phyloP scores from a whole-genome alignment of 2,113 vertebrate genomes.

The Cyphomyrus plagiostoma region DNA sequence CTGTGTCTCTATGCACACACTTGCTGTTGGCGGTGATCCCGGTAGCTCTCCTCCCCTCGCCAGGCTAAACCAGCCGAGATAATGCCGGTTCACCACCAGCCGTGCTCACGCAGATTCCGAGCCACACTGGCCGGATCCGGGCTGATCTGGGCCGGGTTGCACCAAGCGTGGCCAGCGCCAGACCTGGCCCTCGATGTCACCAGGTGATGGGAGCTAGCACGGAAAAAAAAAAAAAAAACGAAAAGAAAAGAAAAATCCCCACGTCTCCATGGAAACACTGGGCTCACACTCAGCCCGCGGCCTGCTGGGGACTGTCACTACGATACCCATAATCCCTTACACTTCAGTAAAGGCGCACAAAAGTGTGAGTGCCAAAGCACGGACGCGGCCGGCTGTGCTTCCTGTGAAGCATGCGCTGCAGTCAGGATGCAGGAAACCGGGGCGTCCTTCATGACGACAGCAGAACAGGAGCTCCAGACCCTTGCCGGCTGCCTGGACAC shows the following conservation, averaged over 20 bases:
- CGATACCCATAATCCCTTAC: conserved; percentile 20
- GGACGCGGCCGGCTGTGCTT: background rate
- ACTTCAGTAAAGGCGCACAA: conserved; percentile 6
- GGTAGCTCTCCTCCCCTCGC: conserved; percentile 29
- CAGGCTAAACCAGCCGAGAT: conserved; percentile 67
- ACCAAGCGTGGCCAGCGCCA: background rate
- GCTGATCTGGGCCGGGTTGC: background rate
- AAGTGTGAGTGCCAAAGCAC: background rate
- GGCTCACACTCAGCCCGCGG: background rate
- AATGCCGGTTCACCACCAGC: conserved; percentile 56
- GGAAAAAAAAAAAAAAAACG: background rate
- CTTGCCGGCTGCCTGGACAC: background rate
- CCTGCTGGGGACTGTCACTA: background rate
- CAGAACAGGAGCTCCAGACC: background rate
- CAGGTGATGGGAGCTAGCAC: background rate
- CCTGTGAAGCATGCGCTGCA: background rate
- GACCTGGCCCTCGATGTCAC: background rate
- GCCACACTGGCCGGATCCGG: too few relatives aligned
- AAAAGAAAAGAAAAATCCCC: background rate
- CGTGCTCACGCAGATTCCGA: conserved; percentile 32
- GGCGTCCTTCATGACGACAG: background rate
- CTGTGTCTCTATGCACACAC: background rate
- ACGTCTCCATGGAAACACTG: conserved; percentile 6
- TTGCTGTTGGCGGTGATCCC: conserved; percentile 30
- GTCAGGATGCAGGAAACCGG: background rate